Conservation (phyloP, 2,113 vertebrate species). For the Notechis scutatus region DNA sequence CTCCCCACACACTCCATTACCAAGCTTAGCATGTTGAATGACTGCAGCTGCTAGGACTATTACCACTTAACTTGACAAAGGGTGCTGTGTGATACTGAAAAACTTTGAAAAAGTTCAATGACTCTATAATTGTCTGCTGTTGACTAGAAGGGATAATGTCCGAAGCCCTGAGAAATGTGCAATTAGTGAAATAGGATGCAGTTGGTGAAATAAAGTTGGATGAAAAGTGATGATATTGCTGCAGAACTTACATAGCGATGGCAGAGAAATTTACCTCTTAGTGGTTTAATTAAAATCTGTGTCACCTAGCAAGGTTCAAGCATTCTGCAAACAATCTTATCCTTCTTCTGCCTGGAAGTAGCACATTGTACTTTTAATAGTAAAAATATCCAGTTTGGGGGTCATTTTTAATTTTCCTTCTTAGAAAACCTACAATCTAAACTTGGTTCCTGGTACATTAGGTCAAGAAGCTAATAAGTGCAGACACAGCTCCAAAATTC, state of each 20-base stretch:
- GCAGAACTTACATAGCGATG: too few relatives aligned
- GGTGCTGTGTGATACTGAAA: not conserved
- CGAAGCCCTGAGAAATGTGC: not conserved
- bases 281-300: not conserved
- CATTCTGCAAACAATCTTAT: not conserved
- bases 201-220: not conserved
- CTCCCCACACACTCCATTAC: not conserved
- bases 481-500: not conserved
- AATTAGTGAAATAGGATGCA: not conserved
- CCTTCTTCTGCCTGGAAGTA: not conserved
- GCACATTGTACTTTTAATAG: not conserved
- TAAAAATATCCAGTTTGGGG: not conserved
- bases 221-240: not conserved
- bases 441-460: not conserved
- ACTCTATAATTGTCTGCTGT: too few relatives aligned
- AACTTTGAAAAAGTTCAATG: not conserved
- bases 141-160: not conserved
- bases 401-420: not conserved
- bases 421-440: not conserved
- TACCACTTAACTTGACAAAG: not conserved
- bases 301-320: conserved; percentile 4
- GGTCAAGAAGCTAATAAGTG: not conserved
- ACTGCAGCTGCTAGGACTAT: not conserved
- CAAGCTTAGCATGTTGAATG: not conserved
- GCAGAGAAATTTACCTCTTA: not conserved